phyloP scores from a whole-genome alignment of 1,140 invertebrate species.

The Hylaeus volcanicus region DNA sequence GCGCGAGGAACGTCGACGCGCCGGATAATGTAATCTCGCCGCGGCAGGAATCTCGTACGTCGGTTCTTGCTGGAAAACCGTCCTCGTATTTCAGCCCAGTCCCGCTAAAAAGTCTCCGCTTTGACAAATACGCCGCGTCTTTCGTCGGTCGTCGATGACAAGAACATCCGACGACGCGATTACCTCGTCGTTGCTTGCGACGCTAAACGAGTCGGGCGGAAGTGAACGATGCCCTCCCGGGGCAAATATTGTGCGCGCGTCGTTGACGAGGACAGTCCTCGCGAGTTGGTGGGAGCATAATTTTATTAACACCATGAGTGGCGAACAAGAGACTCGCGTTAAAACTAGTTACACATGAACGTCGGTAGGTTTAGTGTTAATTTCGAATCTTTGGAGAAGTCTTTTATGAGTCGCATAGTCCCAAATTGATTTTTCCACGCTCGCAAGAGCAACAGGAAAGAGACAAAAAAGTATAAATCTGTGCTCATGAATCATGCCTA shows the following conservation, averaged over 20 bases:
- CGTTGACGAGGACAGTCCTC: too few species aligned
- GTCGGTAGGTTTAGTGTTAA: too few species aligned
- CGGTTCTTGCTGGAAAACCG: neutral
- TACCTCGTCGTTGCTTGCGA: neutral
- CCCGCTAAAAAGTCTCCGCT: neutral
- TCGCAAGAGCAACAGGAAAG: too few species aligned
- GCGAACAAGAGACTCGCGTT: too few species aligned
- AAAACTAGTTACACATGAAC: too few species aligned
- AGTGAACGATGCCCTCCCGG: neutral
- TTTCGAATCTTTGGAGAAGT: too few species aligned
- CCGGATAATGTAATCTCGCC: constrained; percentile 11
- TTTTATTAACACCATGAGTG: too few species aligned
- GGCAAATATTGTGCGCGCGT: neutral
- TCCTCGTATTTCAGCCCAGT: neutral
- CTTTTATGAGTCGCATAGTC: too few species aligned
- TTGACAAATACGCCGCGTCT: neutral
- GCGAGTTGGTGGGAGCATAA: too few species aligned
- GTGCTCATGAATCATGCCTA: too few species aligned
- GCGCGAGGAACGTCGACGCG: neutral
- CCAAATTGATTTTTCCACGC: too few species aligned
- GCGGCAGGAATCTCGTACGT: neutral
- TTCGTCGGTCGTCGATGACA: neutral
- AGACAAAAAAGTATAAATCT: too few species aligned
- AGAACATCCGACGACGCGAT: constrained; percentile 1
- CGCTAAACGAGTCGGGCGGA: constrained; percentile 17